Conservation (phyloP, 92 coral and sea anemone species). For the Phenganax stokvisi region DNA sequence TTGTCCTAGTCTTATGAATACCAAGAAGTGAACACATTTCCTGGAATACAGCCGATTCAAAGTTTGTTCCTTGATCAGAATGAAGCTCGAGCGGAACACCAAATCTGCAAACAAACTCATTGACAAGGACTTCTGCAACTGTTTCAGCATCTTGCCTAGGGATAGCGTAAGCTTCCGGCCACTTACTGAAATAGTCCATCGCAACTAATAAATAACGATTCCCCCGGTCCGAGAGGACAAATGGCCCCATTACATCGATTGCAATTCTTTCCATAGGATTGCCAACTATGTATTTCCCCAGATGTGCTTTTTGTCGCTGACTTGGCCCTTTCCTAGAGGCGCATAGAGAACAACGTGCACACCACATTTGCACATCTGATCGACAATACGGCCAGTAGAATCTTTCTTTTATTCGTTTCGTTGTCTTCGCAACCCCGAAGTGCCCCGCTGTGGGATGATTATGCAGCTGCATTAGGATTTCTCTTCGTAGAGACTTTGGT, state of each 20-base stretch:
- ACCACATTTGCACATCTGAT: neutral
- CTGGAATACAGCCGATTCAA: slow-evolving; percentile 26
- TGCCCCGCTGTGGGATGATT: slow-evolving; percentile 45
- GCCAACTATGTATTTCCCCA: slow-evolving; percentile 7
- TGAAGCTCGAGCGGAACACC: slow-evolving; percentile 28
- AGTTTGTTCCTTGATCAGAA: slow-evolving; percentile 28
- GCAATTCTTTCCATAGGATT: neutral
- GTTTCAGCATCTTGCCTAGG: slow-evolving; percentile 41
- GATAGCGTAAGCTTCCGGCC: slow-evolving; percentile 45
- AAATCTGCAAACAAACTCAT: slow-evolving; percentile 19
- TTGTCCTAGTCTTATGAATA: slow-evolving; percentile 19
- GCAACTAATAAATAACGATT: slow-evolving; percentile 2
- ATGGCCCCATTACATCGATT: slow-evolving; percentile 15
- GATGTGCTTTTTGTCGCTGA: neutral
- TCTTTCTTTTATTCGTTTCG: neutral
- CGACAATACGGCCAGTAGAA: neutral
- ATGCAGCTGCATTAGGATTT: slow-evolving; percentile 36
- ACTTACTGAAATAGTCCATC: slow-evolving; percentile 20
- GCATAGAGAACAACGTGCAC: neutral
- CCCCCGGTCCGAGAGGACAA: neutral
- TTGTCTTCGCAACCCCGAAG: slow-evolving; percentile 41
- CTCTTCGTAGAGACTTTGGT: slow-evolving; percentile 24
- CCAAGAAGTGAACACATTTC: slow-evolving; percentile 23
- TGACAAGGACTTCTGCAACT: slow-evolving; percentile 1
- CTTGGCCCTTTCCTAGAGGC: slow-evolving; percentile 8